Base-by-base conservation (phyloP, 2,888 invertebrate genomes). In the Drosophila neonasuta region DNA sequence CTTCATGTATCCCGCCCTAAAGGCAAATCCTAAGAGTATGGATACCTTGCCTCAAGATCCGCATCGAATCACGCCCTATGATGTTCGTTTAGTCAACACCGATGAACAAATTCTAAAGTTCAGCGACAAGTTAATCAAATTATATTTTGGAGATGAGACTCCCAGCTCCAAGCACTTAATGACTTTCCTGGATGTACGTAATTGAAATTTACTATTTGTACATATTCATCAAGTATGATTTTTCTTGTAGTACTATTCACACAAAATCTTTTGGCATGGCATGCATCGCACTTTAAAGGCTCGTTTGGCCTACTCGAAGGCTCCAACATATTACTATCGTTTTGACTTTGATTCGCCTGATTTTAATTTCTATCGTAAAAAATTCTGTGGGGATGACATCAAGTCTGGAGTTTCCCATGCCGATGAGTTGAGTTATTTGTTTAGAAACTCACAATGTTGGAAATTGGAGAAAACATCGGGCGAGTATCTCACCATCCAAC, bases 231-330 rank as follows among this genome's bases (percentile, higher is more conserved):
- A 7, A 24, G 17, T 3, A 7, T 32, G 11, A 20, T 42, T 44
- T 68, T 74, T 4, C 50, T 71, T 77, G 3, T 46, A 90, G 90
- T 71, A 86, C 3, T 77, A 87, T 48, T 86, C 89, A 3, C 88
- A 89, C 32, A 87, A 82, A 51, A 29, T 77, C 13, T 90, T 90
- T 54, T 89, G 88, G 88, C 90, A 89, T 71, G 88, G 88, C 7
- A 69, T 88, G 3, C 62, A 86, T 50, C 86, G 90, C 8, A 80
- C 87, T 3, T 32, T 89, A 8, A 55, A 77, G 10, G 79, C 85
- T 3, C 85, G 90, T 2, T 50, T 86, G 17, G 72, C 80, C 9
- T 77, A 78, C 57, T 66, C 76, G 6, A 71, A 45, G 10, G 83
- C 80, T 1, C 80, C 88, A 10, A 90, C 89, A 0, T 90, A 87